A percentile compares a stretch with the other conserved stretches of the same genome.
These are phyloP conservation scores for Limnephilus rhombicus DNA, from an alignment of 2,888 invertebrate species.

Conservation along the genomic window DNA sequence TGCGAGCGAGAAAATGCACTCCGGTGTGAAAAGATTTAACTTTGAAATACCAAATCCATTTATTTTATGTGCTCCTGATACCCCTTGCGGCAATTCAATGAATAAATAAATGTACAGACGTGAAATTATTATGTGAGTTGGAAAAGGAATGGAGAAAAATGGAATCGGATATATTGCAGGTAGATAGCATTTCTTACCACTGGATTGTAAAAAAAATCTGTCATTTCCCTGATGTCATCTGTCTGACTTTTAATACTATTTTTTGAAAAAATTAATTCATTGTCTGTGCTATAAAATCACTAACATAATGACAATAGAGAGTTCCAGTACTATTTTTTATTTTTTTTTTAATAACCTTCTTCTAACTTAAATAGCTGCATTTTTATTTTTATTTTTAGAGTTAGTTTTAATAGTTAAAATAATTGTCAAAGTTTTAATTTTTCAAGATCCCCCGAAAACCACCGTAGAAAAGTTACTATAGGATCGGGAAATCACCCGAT, in stretches of 20 bases:
- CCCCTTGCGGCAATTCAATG: slow-evolving; percentile 28
- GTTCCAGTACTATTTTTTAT: too few relatives aligned
- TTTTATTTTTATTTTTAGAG: too few relatives aligned
- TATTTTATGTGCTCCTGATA: slow-evolving; percentile 24
- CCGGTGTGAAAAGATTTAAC: not conserved
- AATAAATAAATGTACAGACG: slow-evolving; percentile 1
- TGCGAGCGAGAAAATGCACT: slow-evolving; percentile 15
- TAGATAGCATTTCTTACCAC: not conserved
- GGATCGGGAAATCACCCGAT: too few relatives aligned
- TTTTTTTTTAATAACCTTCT: too few relatives aligned
- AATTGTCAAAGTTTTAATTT: too few relatives aligned
- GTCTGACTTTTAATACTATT: not conserved
- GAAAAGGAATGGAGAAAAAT: not conserved
- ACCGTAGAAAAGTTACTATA: too few relatives aligned
- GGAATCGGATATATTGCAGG: not conserved
- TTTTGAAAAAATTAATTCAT: too few relatives aligned
- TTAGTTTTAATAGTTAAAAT: too few relatives aligned
- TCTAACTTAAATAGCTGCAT: too few relatives aligned
- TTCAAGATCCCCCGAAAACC: too few relatives aligned
- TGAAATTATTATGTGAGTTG: not conserved
- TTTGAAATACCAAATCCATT: not conserved
- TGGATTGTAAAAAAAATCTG: not conserved
- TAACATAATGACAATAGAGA: too few relatives aligned
- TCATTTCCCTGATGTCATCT: not conserved
- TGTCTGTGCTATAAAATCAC: too few relatives aligned